Evolutionary conservation across 2,113 vertebrate species (phyloP).

Genomic region (Dasypus novemcinctus): DNA sequence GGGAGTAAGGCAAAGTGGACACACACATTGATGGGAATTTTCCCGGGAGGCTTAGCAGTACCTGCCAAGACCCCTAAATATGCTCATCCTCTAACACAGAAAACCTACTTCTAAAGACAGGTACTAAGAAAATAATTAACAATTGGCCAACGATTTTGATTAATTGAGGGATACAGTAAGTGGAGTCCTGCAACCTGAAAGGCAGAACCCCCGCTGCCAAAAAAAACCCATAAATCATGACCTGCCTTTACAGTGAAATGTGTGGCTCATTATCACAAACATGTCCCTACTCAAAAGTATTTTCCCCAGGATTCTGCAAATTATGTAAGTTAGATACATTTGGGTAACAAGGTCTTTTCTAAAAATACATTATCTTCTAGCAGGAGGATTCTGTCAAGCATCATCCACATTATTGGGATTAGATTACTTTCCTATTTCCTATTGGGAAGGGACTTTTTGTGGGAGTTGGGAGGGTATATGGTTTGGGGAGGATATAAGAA

Average conservation of each 20-base stretch:
- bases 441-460: neutral
- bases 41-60: neutral
- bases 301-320: neutral
- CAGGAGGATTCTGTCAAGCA: neutral
- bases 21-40: neutral
- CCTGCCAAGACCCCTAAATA: neutral
- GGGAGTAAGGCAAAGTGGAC: rapidly evolving
- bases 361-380: neutral
- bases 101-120: neutral
- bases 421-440: neutral
- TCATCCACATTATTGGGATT: neutral
- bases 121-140: neutral
- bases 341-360: neutral
- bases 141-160: neutral
- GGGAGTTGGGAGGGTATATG: neutral
- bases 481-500: neutral
- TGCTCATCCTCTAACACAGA: neutral
- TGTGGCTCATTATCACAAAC: neutral
- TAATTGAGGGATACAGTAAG: neutral
- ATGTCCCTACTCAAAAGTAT: neutral
- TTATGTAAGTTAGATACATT: neutral
- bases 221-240: neutral
- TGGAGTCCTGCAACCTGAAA: neutral
- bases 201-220: neutral
- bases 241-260: neutral